These are phyloP conservation scores for Dromiciops gliroides DNA, from an alignment of 2,113 vertebrate species.

Conservation along the genomic window DNA sequence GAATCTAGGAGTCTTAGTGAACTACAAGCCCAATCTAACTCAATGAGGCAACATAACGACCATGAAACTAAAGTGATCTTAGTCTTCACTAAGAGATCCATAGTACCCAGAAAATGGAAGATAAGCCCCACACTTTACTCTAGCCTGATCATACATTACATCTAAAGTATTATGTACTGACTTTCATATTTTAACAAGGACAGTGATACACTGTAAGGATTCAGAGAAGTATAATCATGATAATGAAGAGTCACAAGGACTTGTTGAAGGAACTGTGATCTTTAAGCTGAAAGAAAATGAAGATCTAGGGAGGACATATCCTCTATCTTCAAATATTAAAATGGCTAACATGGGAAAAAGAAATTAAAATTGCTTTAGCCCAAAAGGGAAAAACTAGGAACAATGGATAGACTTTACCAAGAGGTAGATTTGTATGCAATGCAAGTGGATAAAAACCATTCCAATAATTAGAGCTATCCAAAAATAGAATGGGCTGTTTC, in stretches of 20 bases:
- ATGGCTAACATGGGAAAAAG: neutral
- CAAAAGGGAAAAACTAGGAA: neutral
- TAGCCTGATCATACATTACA: neutral
- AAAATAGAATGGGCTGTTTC: neutral
- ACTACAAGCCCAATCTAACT: neutral
- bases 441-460: neutral
- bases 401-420: neutral
- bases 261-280: neutral
- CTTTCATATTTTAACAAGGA: neutral
- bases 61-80: neutral
- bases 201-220: neutral
- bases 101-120: neutral
- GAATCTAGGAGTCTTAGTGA: neutral
- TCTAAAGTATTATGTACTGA: neutral
- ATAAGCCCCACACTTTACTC: neutral
- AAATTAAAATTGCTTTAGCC: neutral
- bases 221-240: neutral
- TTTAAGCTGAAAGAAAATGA: neutral
- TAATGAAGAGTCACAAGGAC: neutral
- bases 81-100: neutral
- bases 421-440: neutral
- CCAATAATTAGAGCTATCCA: neutral
- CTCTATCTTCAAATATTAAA: neutral
- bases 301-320: neutral
- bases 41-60: neutral